These are phyloP conservation scores for Amiota communis DNA, from an alignment of 2,888 invertebrate genomes.

Conservation along the genomic window DNA sequence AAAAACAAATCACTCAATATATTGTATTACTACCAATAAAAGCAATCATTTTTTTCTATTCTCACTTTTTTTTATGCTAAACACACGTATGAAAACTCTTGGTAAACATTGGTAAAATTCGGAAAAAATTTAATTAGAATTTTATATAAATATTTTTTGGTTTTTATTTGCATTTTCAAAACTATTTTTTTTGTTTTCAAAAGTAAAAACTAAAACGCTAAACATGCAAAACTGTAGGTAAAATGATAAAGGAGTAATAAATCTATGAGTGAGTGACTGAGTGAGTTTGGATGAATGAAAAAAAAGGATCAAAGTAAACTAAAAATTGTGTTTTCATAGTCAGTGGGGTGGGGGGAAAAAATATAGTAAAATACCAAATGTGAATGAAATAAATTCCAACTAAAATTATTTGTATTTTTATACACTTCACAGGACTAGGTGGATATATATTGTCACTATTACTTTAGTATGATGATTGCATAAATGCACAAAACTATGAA, in stretches of 20 bases:
- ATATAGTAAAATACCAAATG: neutral
- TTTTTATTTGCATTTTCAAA: no score
- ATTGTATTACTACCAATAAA: no score
- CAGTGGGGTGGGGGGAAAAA: neutral
- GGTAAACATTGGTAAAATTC: neutral
- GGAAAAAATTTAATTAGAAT: slow-evolving; percentile 17
- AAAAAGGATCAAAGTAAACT: neutral
- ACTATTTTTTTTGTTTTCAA: neutral
- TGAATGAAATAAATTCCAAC: slow-evolving; percentile 18
- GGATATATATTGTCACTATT: no score
- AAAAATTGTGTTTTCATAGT: slow-evolving; percentile 10
- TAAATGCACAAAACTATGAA: no score
- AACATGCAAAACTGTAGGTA: neutral
- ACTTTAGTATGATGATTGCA: no score
- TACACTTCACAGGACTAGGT: neutral
- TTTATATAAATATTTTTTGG: slow-evolving; percentile 1
- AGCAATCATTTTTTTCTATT: no score
- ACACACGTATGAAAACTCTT: no score
- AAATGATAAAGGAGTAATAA: neutral
- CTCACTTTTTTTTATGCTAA: no score
- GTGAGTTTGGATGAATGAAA: neutral
- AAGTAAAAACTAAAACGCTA: neutral
- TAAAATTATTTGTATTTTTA: neutral
- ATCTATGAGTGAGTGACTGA: neutral
- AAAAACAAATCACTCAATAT: no score